These are phyloP conservation scores for Ceyx erithaca DNA, from an alignment of 2,797 vertebrate species.

Conservation along the genomic window DNA sequence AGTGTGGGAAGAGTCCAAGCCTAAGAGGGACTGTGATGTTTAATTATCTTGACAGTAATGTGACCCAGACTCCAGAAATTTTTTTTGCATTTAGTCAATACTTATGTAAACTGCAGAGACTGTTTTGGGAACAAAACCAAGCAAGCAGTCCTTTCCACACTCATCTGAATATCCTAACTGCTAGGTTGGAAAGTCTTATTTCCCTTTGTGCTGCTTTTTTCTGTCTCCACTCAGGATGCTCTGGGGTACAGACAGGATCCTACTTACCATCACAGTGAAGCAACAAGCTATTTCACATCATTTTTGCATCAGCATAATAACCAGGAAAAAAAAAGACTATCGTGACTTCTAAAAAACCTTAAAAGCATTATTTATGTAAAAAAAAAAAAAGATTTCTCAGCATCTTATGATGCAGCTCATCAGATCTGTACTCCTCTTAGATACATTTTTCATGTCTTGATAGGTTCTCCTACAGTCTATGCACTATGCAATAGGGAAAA, in stretches of 20 bases:
- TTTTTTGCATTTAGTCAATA: neutral
- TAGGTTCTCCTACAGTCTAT: neutral
- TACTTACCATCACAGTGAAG: neutral
- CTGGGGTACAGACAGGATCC: neutral
- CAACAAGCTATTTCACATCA: slow-evolving; percentile 8
- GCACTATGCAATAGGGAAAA: neutral
- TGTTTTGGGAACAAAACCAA: neutral
- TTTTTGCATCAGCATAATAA: slow-evolving; percentile 14
- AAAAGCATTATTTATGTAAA: neutral
- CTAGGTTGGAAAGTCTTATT: neutral
- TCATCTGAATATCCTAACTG: neutral
- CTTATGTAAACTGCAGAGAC: neutral
- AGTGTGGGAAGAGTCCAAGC: neutral
- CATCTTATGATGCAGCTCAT: neutral
- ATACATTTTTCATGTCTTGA: neutral
- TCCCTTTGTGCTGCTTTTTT: neutral
- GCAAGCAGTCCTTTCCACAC: neutral
- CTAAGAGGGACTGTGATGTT: neutral
- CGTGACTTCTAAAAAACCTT: neutral
- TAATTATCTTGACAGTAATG: neutral
- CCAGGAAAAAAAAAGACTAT: neutral
- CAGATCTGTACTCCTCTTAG: neutral
- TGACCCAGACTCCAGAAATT: neutral
- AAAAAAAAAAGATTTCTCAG: neutral
- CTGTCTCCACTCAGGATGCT: neutral